A percentile compares a stretch with the other conserved stretches of the same genome.
phyloP scores from a whole-genome alignment of 2,888 invertebrate genomes.

The Seladonia tumulorum region DNA sequence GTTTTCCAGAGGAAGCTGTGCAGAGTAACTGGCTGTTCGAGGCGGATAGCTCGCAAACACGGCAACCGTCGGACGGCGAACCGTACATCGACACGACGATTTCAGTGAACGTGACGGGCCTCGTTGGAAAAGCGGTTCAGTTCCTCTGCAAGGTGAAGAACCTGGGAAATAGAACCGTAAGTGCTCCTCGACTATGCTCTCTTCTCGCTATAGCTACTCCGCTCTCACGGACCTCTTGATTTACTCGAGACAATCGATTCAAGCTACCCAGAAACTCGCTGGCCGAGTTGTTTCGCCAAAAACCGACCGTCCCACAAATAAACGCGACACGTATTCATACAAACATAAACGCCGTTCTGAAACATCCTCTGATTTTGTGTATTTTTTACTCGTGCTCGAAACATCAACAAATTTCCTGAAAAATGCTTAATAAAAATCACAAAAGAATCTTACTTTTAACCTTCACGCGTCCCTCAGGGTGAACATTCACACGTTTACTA shows the following conservation, averaged over 20 bases:
- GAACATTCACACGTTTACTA: too few relatives aligned
- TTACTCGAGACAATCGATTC: conserved; percentile 2
- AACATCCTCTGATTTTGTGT: background rate
- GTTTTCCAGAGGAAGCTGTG: conserved; percentile 53
- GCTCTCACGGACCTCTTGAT: background rate
- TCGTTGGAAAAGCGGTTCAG: conserved; percentile 93
- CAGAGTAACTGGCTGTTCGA: conserved; percentile 83
- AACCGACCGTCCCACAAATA: background rate
- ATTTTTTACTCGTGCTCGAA: background rate
- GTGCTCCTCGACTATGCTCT: conserved; percentile 77
- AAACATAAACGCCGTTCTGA: background rate
- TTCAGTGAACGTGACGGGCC: conserved; percentile 92
- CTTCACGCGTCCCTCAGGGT: too few relatives aligned
- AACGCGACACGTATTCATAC: background rate
- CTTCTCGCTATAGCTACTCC: background rate
- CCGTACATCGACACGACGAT: conserved; percentile 93
- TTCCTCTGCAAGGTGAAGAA: conserved; percentile 94
- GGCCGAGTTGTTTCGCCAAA: background rate
- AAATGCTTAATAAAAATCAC: background rate
- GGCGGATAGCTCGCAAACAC: conserved; percentile 88
- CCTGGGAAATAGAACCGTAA: conserved; percentile 94
- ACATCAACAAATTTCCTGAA: background rate
- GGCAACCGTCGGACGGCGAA: conserved; percentile 89
- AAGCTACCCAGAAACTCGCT: background rate
- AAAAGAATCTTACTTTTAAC: too few relatives aligned